Evolutionary conservation across 2,888 invertebrate species (phyloP).

Genomic region (Opisthograptis luteolata): DNA sequence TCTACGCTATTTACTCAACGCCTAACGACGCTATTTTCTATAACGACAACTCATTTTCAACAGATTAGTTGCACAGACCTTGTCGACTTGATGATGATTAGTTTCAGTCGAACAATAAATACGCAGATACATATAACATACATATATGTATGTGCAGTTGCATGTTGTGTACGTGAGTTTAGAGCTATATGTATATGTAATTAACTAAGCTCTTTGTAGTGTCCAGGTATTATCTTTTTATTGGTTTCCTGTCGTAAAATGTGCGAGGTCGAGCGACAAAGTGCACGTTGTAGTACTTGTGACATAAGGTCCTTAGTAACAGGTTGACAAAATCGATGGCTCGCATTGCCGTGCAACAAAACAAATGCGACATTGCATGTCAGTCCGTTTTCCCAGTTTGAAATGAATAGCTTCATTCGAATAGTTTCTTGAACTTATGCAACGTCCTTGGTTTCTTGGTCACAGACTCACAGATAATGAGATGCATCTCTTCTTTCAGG

Average conservation of each 20-base stretch:
- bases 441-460: no score
- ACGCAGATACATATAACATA: constrained; percentile 37
- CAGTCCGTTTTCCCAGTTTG: no score
- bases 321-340: no score
- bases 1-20: background rate
- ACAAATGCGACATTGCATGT: no score
- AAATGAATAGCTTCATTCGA: no score
- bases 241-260: constrained; percentile 79
- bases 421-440: no score
- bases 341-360: no score
- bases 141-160: constrained; percentile 4
- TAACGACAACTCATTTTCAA: constrained; percentile 50
- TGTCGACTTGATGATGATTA: constrained; percentile 47
- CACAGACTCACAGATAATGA: no score
- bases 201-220: constrained; percentile 70
- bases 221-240: constrained; percentile 76
- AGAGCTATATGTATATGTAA: constrained; percentile 45
- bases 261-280: constrained; percentile 66
- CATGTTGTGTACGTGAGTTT: constrained; percentile 23
- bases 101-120: constrained; percentile 52
- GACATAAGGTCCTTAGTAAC: no score
- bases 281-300: constrained; percentile 58
- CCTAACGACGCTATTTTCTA: constrained; percentile 19
- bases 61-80: constrained; percentile 43
- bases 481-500: no score